Evolutionary conservation across 2,113 vertebrate genomes (phyloP), one percentile per base, ranked within the genome.

Genomic region (Origma solitaria): DNA sequence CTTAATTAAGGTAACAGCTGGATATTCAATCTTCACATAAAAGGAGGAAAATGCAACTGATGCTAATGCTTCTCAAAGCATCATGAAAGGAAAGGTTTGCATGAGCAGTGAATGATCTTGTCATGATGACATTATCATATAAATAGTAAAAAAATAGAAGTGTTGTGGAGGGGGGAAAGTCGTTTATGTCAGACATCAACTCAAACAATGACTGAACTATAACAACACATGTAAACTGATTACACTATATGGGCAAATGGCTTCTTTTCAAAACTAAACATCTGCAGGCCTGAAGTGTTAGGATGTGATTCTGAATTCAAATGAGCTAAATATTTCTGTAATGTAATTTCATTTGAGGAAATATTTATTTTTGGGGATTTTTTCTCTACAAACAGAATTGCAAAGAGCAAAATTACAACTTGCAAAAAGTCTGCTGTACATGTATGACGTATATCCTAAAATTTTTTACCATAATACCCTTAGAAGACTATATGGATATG

Each of bases 1-100:
- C 84, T 94, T 97, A 97, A 98, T 98, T 97, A 97, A 96, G 79
- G 76, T 96, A 97, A 96, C 97, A 98, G 97, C 89, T 97, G 97
- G 97, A 96, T 94, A 91, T 82, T 96, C 95, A 94, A 82, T 95
- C 73, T 96, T 90, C 57, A 94, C 54, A 95, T 92, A 95, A 94
- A 96, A 96, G 84, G 70, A 77, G n/a, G 54, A 81, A 97, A 97
- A 94, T 91, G 19, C 30, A 92, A 96, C 69, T 84, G 45, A 87
- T 88, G 42, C 89, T 90, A 96, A 92, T 79, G 22, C 51, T 96
- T 90, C 71, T 94, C 40, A 80, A 96, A 97, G 49, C 71, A 37
- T 31, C 30, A 31, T 13, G 61, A 92, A 94, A 90, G 33, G 85
- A 58, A 84, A 91, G 23, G 49, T 65, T 9, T 82, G 27, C 65